Percentiles rank a stretch among this genome's conserved stretches.
phyloP scores from a whole-genome alignment of 2,113 vertebrate species.

The Abramis brama region DNA sequence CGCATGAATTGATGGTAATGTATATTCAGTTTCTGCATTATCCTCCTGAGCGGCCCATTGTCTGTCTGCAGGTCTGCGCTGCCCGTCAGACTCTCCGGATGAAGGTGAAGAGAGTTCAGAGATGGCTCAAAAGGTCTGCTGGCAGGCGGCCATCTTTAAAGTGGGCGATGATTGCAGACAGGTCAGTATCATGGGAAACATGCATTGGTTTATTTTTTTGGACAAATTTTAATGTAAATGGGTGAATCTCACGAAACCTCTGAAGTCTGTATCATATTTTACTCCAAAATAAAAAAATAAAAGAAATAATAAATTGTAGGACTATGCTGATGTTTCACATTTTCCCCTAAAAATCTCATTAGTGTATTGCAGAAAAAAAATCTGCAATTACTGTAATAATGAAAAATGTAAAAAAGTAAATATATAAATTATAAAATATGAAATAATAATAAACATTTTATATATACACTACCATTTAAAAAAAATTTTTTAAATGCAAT shows the following conservation, averaged over 20 bases:
- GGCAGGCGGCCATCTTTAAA: constrained; percentile 99
- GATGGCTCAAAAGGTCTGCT: constrained; percentile 81
- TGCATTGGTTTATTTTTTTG: not conserved
- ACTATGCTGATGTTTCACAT: too few relatives aligned
- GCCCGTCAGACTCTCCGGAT: constrained; percentile 81
- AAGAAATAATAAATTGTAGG: not conserved
- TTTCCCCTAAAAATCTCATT: too few relatives aligned
- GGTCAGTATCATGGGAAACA: constrained; percentile 70
- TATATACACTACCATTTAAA: too few relatives aligned
- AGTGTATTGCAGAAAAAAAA: too few relatives aligned
- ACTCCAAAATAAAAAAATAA: not conserved
- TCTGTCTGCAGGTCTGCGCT: constrained; percentile 79
- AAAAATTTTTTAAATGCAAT: too few relatives aligned
- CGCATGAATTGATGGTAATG: not conserved
- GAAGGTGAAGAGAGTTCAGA: constrained; percentile 79
- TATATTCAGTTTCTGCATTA: too few relatives aligned
- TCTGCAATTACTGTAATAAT: too few relatives aligned
- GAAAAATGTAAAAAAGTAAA: too few relatives aligned
- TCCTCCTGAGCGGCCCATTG: not conserved
- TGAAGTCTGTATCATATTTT: not conserved
- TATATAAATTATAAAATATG: too few relatives aligned
- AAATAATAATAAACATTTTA: too few relatives aligned
- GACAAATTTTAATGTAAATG: not conserved
- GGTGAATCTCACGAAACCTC: not conserved
- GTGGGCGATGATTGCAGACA: constrained; percentile 98